Conservation (phyloP, 30 jellyfish, hydroid and myxozoan species). For the Aurelia coerulea region DNA sequence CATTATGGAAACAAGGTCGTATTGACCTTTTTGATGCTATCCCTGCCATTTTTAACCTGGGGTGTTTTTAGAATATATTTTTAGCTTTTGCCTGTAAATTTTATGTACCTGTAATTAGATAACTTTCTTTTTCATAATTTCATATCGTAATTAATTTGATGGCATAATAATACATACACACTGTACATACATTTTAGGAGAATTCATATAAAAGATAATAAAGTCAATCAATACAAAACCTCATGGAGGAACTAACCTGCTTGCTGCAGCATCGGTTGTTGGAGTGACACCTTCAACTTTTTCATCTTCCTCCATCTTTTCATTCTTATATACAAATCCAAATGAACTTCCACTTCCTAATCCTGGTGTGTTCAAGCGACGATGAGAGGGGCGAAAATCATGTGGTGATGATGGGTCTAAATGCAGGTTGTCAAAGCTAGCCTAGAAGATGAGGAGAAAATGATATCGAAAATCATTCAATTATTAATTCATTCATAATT, state of each 20-base stretch:
- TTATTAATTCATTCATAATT: neutral
- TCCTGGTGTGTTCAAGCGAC: conserved; percentile 77
- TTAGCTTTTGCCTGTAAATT: too few relatives aligned
- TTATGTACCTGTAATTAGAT: too few relatives aligned
- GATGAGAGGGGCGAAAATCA: conserved; percentile 88
- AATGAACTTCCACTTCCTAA: conserved; percentile 84
- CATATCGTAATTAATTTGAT: too few relatives aligned
- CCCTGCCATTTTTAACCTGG: too few relatives aligned
- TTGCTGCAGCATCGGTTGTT: conserved; percentile 90
- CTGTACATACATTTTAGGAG: too few relatives aligned
- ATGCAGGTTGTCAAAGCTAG: conserved; percentile 86
- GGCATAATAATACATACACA: too few relatives aligned
- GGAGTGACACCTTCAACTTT: conserved; percentile 91
- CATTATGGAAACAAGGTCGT: too few relatives aligned
- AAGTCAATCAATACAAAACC: too few relatives aligned
- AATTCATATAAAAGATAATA: too few relatives aligned
- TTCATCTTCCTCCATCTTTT: conserved; percentile 75
- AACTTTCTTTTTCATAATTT: too few relatives aligned
- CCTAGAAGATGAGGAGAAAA: conserved; percentile 34
- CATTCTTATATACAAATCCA: conserved; percentile 60
- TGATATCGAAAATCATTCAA: neutral
- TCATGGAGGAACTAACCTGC: conserved; percentile 68
- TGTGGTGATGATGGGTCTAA: conserved; percentile 72
- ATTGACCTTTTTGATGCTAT: too few relatives aligned
- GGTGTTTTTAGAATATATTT: too few relatives aligned